phyloP scores from a whole-genome alignment of 2,797 vertebrate genomes.

The Bryconaethiops microstoma region DNA sequence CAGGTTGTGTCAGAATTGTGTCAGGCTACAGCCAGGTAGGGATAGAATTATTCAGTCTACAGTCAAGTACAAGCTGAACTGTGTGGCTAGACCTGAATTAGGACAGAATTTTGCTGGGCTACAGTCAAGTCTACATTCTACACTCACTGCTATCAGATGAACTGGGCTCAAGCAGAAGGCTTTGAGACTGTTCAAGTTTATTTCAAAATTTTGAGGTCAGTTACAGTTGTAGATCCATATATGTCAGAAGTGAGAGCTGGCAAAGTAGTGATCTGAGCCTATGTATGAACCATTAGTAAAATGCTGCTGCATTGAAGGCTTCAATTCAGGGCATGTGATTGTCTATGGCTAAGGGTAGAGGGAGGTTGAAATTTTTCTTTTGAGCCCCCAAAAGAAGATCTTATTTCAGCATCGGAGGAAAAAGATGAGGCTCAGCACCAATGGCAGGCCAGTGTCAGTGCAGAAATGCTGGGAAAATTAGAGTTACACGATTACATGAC shows the following conservation, averaged over 20 bases:
- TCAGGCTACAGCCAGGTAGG: too few species aligned
- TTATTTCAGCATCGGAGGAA: constrained; percentile 71
- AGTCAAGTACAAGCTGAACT: too few species aligned
- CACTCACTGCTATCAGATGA: too few species aligned
- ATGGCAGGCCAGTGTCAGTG: constrained; percentile 74
- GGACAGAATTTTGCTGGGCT: too few species aligned
- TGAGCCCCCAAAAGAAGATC: constrained; percentile 70
- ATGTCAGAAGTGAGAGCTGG: neutral
- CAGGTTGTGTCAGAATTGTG: too few species aligned
- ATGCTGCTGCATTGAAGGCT: neutral
- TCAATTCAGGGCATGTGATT: neutral
- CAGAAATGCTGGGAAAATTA: constrained; percentile 69
- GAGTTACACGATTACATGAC: constrained; percentile 76
- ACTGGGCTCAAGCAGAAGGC: too few species aligned
- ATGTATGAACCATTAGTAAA: neutral
- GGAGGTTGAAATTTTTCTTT: constrained; percentile 33
- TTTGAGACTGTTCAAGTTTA: too few species aligned
- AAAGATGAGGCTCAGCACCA: constrained; percentile 72
- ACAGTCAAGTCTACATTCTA: too few species aligned
- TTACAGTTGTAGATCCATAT: too few species aligned
- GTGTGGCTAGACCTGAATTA: too few species aligned
- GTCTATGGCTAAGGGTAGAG: constrained; percentile 46
- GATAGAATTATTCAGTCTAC: too few species aligned
- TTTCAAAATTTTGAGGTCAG: too few species aligned
- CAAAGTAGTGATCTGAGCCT: neutral